Percentiles rank a stretch among this genome's conserved stretches.
phyloP scores from a whole-genome alignment of 2,888 invertebrate species.

The Eupithecia vulgata region DNA sequence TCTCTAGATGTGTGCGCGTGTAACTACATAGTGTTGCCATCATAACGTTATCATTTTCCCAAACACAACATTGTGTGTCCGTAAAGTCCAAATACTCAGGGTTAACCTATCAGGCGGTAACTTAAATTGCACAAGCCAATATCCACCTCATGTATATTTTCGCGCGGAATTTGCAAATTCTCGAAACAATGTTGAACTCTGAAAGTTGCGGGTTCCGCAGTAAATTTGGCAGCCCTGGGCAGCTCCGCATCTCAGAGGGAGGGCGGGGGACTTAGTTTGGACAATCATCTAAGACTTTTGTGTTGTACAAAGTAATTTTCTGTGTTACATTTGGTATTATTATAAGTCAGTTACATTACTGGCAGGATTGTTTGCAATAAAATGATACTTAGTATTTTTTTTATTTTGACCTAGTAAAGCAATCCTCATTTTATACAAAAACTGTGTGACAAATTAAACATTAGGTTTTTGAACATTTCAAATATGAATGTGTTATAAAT shows the following conservation, averaged over 20 bases:
- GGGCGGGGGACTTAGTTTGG: neutral
- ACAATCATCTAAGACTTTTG: neutral
- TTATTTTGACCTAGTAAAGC: no score
- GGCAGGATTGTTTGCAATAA: no score
- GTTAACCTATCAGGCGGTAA: slow-evolving; percentile 6
- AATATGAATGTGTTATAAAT: no score
- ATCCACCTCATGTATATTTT: slow-evolving; percentile 37
- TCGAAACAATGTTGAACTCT: slow-evolving; percentile 42
- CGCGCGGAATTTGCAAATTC: slow-evolving; percentile 41
- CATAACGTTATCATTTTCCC: neutral
- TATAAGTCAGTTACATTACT: neutral
- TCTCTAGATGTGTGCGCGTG: neutral
- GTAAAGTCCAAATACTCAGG: neutral
- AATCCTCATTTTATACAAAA: no score
- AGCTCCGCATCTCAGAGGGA: slow-evolving; percentile 28
- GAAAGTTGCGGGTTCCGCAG: slow-evolving; percentile 46
- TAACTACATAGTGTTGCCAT: neutral
- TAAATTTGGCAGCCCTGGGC: slow-evolving; percentile 50
- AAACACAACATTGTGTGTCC: neutral
- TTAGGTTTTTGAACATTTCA: no score
- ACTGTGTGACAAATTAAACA: no score
- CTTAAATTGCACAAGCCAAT: slow-evolving; percentile 20
- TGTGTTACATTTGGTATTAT: neutral
- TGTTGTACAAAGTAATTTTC: neutral
- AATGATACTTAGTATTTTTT: no score